phyloP scores from a whole-genome alignment of 2,113 vertebrate genomes.

The Panthera uncia region DNA sequence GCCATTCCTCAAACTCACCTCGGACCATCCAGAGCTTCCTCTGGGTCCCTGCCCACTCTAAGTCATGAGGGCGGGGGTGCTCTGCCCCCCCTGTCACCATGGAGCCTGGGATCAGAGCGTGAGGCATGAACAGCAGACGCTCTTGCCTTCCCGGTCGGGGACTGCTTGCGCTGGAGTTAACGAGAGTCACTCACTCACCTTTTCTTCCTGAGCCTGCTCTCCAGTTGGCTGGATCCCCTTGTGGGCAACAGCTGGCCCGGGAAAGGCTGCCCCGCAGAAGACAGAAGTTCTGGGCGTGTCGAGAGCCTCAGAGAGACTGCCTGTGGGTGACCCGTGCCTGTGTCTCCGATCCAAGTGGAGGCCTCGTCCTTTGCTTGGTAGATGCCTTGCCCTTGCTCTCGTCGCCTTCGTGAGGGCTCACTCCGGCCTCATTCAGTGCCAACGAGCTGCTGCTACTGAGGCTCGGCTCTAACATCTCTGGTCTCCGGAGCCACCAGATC shows the following conservation, averaged over 20 bases:
- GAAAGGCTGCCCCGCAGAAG: neutral
- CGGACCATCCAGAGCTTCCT: conserved; percentile 25
- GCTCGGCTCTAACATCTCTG: neutral
- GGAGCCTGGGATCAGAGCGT: neutral
- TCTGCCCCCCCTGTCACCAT: neutral
- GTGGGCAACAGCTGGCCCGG: neutral
- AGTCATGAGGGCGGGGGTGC: neutral
- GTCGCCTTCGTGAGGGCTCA: neutral
- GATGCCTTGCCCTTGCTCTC: neutral
- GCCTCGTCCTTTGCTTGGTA: neutral
- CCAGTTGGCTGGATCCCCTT: neutral
- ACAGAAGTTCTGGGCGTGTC: neutral
- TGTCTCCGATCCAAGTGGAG: neutral
- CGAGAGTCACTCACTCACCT: neutral
- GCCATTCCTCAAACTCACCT: neutral
- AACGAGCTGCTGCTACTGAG: neutral
- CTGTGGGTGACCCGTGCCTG: neutral
- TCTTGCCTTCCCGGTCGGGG: neutral
- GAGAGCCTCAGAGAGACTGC: neutral
- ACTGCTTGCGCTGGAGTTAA: neutral
- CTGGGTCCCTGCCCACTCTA: neutral
- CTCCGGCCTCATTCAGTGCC: conserved; percentile 24
- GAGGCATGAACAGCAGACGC: neutral
- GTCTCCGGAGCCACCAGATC: neutral
- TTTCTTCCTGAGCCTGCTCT: conserved; percentile 26